These are phyloP conservation scores for Ammodytes marinus DNA, from an alignment of 2,113 vertebrate genomes.

Conservation along the genomic window DNA sequence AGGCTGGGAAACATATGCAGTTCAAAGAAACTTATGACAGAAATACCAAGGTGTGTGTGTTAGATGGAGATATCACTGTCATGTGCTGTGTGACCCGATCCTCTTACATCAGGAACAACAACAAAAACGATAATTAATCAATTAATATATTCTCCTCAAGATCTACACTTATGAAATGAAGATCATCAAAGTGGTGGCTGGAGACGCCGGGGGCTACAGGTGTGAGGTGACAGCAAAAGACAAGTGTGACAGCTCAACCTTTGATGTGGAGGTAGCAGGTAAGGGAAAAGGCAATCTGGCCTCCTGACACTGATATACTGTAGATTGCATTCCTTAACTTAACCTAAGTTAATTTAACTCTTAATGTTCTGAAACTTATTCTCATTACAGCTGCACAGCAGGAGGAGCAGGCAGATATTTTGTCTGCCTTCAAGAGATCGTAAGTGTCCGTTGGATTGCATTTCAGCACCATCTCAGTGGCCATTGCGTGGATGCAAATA, in stretches of 20 bases:
- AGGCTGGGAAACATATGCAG: slow-evolving; percentile 89
- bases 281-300: slow-evolving; percentile 40
- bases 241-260: slow-evolving; percentile 89
- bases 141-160: slow-evolving; percentile 65
- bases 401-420: slow-evolving; percentile 74
- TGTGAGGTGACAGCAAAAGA: slow-evolving; percentile 91
- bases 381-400: slow-evolving; percentile 79
- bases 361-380: slow-evolving; percentile 62
- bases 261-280: slow-evolving; percentile 90
- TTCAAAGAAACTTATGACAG: slow-evolving; percentile 90
- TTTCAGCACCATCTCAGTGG: slow-evolving; percentile 22
- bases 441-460: slow-evolving; percentile 75
- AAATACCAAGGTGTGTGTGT: slow-evolving; percentile 85
- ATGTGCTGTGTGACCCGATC: slow-evolving; percentile 1
- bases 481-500: background rate
- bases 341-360: too few species aligned
- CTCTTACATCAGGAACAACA: background rate
- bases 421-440: slow-evolving; percentile 89
- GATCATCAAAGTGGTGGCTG: slow-evolving; percentile 85
- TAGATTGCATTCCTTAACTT: slow-evolving; percentile 22
- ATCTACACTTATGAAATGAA: slow-evolving; percentile 90
- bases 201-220: slow-evolving; percentile 89
- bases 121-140: background rate
- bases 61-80: background rate
- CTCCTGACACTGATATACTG: background rate